Base-by-base conservation (phyloP, 2,797 vertebrate genomes). In the Chaunax sp. region DNA sequence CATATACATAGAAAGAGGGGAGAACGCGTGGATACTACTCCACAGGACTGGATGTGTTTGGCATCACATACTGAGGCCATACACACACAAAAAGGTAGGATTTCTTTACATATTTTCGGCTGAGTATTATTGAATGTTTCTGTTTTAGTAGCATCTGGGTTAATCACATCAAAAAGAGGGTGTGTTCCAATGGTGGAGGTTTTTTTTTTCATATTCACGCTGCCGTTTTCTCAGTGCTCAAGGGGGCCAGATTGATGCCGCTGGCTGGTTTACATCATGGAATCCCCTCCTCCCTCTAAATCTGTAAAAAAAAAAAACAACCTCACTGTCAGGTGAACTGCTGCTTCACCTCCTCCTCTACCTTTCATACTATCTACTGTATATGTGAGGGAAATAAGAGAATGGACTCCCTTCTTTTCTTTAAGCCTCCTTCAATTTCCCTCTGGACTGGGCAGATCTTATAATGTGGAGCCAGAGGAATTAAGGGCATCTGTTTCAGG, bases 401-500 rank as follows among this genome's bases (percentile, higher is more conserved):
- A 76, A 77, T 58, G 38, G 63, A 54, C 55, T 64, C 61, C 37
- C 35, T 50, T 68, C 46, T 45, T 59, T 28, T 56, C 23, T 49
- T n/a, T 25, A 68, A 20, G 45, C 63, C 25, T 65, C 25, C 28
- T 64, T 44, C n/a, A 38, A 43, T 54, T 69, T 50, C 51, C 41
- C 54, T 55, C 30, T 64, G 75, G 69, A 72, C 72, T 71, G 69
- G 64, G 60, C 66, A 72, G 69, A 66, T 86, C 77, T 77, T 85
- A 62, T 67, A 75, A 74, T 81, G 60, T 82, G 72, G 44, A 79
- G 86, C 64, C 64, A 69, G 62, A 60, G 73, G 75, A 82, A 88
- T 87, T 81, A 87, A 75, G 50, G 74, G 74, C 85, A 87, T 90
- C 78, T 87, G 84, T 82, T 90, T 87, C 54, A 18, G 43, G 69